Evolutionary conservation across 2,797 vertebrate species (phyloP).

Genomic region (Halcyon leucocephala): DNA sequence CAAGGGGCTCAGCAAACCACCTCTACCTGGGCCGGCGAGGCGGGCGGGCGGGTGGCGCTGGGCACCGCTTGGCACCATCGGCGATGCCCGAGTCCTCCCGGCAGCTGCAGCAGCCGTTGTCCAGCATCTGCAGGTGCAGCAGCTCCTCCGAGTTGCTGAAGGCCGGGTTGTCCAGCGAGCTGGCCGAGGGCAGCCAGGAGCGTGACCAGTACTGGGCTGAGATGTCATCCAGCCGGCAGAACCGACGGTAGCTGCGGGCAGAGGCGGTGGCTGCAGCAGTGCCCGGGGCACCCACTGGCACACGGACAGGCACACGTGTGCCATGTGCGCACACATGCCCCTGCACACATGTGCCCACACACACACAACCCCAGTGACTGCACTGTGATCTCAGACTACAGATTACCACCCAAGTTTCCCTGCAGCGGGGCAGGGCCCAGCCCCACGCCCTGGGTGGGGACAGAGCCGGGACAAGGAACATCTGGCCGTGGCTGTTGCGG

Average conservation of each 20-base stretch:
- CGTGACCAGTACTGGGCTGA: constrained; percentile 87
- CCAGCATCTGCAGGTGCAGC: constrained; percentile 85
- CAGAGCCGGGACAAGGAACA: accelerated
- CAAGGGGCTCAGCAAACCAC: accelerated
- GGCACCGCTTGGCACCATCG: constrained; percentile 66
- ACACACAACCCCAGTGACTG: neutral
- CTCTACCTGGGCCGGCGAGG: neutral
- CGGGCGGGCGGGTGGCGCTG: accelerated
- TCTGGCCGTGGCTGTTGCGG: neutral
- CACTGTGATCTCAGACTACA: accelerated
- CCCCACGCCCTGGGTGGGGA: neutral
- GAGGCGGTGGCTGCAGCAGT: neutral
- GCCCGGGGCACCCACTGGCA: neutral
- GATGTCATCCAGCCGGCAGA: constrained; percentile 92
- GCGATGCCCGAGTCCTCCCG: constrained; percentile 78
- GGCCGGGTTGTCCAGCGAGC: constrained; percentile 88
- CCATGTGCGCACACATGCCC: accelerated
- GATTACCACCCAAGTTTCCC: neutral
- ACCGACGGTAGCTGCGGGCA: constrained; percentile 85
- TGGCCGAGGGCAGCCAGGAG: constrained; percentile 83
- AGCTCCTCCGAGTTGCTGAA: constrained; percentile 89
- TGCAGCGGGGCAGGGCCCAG: neutral
- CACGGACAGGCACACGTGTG: no score
- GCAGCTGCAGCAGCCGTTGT: constrained; percentile 84
- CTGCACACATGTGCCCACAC: no score